phyloP scores from a whole-genome alignment of 1,140 invertebrate genomes.

The Hetaerina americana region DNA sequence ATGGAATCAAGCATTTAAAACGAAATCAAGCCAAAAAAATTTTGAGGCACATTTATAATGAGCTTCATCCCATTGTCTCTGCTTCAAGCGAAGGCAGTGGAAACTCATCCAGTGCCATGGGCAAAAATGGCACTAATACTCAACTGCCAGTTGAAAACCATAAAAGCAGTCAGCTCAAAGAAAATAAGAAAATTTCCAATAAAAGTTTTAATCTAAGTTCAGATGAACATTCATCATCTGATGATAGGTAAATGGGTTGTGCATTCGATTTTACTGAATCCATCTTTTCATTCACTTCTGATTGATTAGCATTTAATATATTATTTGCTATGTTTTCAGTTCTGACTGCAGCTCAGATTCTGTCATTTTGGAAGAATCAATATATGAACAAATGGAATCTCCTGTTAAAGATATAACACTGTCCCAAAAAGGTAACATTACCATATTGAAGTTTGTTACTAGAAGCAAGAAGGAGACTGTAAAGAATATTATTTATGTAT shows the following conservation, averaged over 20 bases:
- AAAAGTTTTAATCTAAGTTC: not conserved
- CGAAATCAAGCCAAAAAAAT: constrained; percentile 30
- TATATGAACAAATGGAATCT: not conserved
- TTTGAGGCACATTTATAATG: constrained; percentile 33
- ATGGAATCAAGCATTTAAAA: constrained; percentile 30
- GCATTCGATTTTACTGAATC: too few species aligned
- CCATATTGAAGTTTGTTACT: constrained; percentile 2
- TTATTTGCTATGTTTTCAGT: not conserved
- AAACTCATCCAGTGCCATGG: not conserved
- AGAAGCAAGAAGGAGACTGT: too few species aligned
- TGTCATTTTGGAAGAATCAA: not conserved
- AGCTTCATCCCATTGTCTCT: constrained; percentile 26
- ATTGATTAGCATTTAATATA: too few species aligned
- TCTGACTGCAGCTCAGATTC: not conserved
- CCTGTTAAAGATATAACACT: not conserved
- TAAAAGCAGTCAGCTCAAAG: not conserved
- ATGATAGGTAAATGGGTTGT: not conserved
- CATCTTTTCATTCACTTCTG: too few species aligned
- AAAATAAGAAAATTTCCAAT: not conserved
- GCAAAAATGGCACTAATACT: not conserved
- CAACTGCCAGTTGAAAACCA: too few species aligned
- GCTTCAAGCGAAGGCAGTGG: not conserved
- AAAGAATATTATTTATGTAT: too few species aligned
- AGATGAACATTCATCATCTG: not conserved
- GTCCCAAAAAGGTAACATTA: constrained; percentile 12